phyloP scores from a whole-genome alignment of 2,113 vertebrate genomes.

The Steatornis caripensis region DNA sequence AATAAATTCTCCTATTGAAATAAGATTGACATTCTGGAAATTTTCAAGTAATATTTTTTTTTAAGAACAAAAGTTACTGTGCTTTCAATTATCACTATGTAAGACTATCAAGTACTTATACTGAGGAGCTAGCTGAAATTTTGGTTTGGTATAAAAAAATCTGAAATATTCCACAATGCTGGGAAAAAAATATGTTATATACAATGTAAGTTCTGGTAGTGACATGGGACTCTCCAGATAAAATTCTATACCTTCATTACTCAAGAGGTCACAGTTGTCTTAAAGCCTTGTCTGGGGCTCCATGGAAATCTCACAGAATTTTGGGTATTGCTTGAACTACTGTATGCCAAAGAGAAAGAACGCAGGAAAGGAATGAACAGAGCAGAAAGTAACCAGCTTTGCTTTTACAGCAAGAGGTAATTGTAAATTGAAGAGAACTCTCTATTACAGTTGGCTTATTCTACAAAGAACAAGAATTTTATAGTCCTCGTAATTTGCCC shows the following conservation, averaged over 20 bases:
- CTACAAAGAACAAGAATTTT: conserved; percentile 11
- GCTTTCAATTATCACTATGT: not conserved
- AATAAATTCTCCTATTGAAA: not conserved
- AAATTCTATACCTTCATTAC: not conserved
- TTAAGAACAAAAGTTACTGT: not conserved
- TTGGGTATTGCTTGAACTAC: not conserved
- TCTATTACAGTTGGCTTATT: conserved; percentile 9
- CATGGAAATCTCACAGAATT: not conserved
- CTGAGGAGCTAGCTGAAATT: not conserved
- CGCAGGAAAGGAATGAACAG: not conserved
- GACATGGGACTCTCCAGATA: not conserved
- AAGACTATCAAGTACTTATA: not conserved
- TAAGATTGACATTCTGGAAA: not conserved
- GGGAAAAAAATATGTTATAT: not conserved
- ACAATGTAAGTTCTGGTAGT: not conserved
- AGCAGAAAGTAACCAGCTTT: conserved; percentile 6
- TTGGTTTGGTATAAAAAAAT: not conserved
- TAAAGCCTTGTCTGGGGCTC: not conserved
- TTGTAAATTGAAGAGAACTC: conserved; percentile 8
- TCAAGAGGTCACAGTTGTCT: not conserved
- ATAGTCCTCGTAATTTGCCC: not conserved
- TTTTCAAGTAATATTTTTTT: not conserved
- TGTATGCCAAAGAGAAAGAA: not conserved
- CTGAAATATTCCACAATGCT: not conserved
- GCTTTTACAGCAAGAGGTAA: conserved; percentile 19